Evolutionary conservation across 2,113 vertebrate species (phyloP).

Genomic region (Actenoides hombroni): DNA sequence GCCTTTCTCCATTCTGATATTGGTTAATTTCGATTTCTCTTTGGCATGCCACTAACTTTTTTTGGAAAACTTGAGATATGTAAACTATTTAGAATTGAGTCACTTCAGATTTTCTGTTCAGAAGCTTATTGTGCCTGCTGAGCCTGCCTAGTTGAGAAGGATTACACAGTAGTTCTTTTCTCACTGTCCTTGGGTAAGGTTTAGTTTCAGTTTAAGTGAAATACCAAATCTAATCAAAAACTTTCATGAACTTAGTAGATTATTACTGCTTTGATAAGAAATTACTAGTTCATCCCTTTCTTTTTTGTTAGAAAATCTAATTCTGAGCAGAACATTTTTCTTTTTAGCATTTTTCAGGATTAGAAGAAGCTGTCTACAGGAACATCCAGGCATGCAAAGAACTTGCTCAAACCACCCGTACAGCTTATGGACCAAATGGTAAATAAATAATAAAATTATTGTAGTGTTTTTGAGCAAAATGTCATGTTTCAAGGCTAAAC

Average conservation of each 20-base stretch:
- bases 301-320: neutral
- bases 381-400: slow-evolving; percentile 98
- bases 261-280: neutral
- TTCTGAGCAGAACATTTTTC: neutral
- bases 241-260: neutral
- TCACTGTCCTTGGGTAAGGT: neutral
- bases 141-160: neutral
- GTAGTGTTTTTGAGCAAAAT: neutral
- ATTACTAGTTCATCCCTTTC: neutral
- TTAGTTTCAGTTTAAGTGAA: neutral
- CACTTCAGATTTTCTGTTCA: neutral
- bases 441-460: neutral
- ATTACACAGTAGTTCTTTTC: neutral
- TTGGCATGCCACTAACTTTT: neutral
- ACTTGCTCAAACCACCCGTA: slow-evolving; percentile 93
- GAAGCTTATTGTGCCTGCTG: neutral
- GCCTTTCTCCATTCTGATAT: accelerated
- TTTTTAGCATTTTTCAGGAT: slow-evolving; percentile 91
- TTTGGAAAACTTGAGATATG: neutral
- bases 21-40: neutral
- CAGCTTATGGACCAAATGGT: slow-evolving; percentile 97
- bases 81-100: neutral
- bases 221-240: neutral
- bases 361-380: slow-evolving; percentile 94
- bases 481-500: neutral